Percentiles rank a stretch among this genome's conserved stretches.
Conservation (phyloP, 1,140 invertebrate genomes). For the Calliopsis andreniformis region DNA sequence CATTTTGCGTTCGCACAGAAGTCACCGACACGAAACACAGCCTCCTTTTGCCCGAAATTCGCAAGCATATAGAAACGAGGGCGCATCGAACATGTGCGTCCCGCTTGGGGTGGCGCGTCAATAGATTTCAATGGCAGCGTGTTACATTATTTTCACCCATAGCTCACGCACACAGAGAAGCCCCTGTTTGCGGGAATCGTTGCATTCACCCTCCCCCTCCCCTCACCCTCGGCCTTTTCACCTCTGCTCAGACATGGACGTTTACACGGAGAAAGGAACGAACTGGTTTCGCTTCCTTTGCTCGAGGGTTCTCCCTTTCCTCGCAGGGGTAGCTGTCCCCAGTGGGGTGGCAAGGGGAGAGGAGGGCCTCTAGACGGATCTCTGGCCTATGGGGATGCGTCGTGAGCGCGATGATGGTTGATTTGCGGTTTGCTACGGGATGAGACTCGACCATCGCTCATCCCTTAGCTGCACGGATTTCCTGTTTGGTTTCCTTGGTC, state of each 20-base stretch:
- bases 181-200: conserved; percentile 7
- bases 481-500: background rate
- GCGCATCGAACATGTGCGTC: conserved; percentile 50
- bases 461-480: too few relatives aligned
- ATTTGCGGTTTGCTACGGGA: conserved; percentile 70
- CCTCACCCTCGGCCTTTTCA: background rate
- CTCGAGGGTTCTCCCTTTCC: conserved; percentile 60
- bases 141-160: conserved; percentile 76
- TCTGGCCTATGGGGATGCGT: conserved; percentile 70
- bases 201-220: background rate
- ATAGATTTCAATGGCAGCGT: conserved; percentile 75
- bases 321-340: conserved; percentile 23
- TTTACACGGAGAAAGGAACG: conserved; percentile 44
- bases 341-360: conserved; percentile 37
- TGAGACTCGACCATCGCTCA: conserved; percentile 31
- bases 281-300: conserved; percentile 73
- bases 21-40: conserved; percentile 30
- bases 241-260: background rate
- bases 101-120: conserved; percentile 70
- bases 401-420: conserved; percentile 73
- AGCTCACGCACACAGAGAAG: conserved; percentile 49
- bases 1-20: conserved; percentile 76
- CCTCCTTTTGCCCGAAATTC: conserved; percentile 32
- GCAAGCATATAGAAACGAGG: conserved; percentile 50
- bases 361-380: conserved; percentile 58